Evolutionary conservation across 2,113 vertebrate species (phyloP), one percentile per base, ranked within the genome.

Genomic region (Ramphastos sulfuratus): DNA sequence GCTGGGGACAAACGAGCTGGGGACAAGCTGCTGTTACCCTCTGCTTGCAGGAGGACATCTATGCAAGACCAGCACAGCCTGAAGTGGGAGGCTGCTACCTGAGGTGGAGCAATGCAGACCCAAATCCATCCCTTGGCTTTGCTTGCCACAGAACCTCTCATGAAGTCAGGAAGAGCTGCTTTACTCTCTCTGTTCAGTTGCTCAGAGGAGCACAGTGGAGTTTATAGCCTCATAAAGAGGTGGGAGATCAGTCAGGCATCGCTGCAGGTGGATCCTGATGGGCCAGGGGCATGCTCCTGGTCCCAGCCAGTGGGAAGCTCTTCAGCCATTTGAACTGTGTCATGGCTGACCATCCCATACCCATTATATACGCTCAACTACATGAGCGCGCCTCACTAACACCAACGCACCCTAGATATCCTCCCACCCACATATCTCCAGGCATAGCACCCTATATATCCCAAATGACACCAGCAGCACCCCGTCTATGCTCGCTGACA

Each of bases 261-360:
- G 4, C 52, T 37, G 46, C n/a, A 35, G 37, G 37, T 2, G 37
- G 37, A 39, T 39, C 37, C 37, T 39, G 0, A 12, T 0, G 7
- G 27, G 7, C 4, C 30, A 6, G 10, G 58, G 58, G 4, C 5
- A 18, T 0, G 1, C 9, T 3, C 3, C 7, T 59, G 1, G 37
- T 0, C 10, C 4, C 60, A 6, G 31, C 20, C 2, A 3, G 17
- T 0, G 9, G 65, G 72, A 76, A 33, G 52, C 74, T n/a, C 37
- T 6, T 17, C 1, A 9, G 37, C 73, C 23, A 0, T 8, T 11
- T 0, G 15, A 27, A 3, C 18, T 3, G 46, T 14, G 16, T 1
- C 2, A 0, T 4, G 58, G 16, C 70, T 35, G 27, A 18, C 19
- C 46, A 2, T 1, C n/a, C 27, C 2, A 0, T 1, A 2, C 0